A percentile compares a stretch with the other conserved stretches of the same genome.
These are phyloP conservation scores for Tragulus kanchil DNA, from an alignment of 2,113 vertebrate species.

Conservation along the genomic window DNA sequence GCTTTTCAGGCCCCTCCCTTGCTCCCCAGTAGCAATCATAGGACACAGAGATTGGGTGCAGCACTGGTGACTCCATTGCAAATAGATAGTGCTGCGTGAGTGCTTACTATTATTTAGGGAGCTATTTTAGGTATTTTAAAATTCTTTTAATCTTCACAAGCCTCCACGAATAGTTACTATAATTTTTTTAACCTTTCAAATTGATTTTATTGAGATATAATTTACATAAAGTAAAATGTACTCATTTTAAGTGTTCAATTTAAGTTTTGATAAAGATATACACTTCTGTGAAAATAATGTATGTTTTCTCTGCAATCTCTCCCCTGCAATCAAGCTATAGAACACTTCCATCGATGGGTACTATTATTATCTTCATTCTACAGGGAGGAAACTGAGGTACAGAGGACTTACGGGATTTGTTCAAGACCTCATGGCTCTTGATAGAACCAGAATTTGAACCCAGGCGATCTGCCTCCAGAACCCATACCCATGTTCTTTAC, in stretches of 20 bases:
- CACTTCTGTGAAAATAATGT: background rate
- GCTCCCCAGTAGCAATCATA: background rate
- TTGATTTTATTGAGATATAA: slow-evolving; percentile 37
- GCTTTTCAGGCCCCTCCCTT: background rate
- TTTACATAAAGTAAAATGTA: slow-evolving; percentile 49
- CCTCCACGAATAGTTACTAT: slow-evolving; percentile 17
- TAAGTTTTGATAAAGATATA: slow-evolving; percentile 46
- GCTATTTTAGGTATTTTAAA: slow-evolving; percentile 53
- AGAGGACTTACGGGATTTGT: slow-evolving; percentile 36
- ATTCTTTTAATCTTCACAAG: slow-evolving; percentile 50
- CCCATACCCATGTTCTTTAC: background rate
- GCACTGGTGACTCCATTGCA: background rate
- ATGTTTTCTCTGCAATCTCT: background rate
- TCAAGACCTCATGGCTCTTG: background rate
- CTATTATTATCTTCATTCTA: slow-evolving; percentile 22
- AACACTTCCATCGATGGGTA: background rate
- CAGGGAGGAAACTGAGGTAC: background rate
- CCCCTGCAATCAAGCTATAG: background rate
- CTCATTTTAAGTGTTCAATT: slow-evolving; percentile 35
- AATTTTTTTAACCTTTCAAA: slow-evolving; percentile 31
- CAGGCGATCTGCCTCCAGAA: background rate
- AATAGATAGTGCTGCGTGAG: slow-evolving; percentile 42
- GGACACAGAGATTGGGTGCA: background rate
- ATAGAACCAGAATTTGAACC: slow-evolving; percentile 40
- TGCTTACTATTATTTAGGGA: slow-evolving; percentile 44